phyloP scores from a whole-genome alignment of 2,888 invertebrate species.

The Myopa tessellatipennis region DNA sequence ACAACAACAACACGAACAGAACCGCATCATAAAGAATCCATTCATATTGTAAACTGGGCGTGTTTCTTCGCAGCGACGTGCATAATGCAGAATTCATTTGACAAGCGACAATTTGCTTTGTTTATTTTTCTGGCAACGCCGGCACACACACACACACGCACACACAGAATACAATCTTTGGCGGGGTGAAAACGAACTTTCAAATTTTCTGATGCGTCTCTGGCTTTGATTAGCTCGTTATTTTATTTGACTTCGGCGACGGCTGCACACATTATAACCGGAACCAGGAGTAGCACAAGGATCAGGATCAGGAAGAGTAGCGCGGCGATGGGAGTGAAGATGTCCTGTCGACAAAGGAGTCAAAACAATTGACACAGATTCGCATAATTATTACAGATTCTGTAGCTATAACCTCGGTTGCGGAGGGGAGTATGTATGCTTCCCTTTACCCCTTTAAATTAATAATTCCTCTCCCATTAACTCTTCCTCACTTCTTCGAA shows the following conservation, averaged over 20 bases:
- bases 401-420: not conserved
- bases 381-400: constrained; percentile 15
- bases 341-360: not conserved
- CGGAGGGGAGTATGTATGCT: not conserved
- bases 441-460: not conserved
- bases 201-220: not conserved
- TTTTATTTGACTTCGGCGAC: constrained; percentile 22
- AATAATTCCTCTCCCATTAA: not conserved
- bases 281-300: not conserved
- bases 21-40: not conserved
- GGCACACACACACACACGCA: too few relatives aligned
- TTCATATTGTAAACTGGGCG: not conserved
- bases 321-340: not conserved
- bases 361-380: constrained; percentile 32
- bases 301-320: not conserved
- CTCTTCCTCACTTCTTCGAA: not conserved
- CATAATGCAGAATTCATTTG: not conserved
- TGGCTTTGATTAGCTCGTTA: constrained; percentile 32
- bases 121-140: not conserved
- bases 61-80: not conserved
- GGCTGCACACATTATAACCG: constrained; percentile 8
- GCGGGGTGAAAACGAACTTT: too few relatives aligned
- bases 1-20: not conserved
- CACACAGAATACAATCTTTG: too few relatives aligned
- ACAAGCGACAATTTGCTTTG: constrained; percentile 26